Percentiles rank a stretch among this genome's conserved stretches.
Conservation (phyloP, 2,113 vertebrate species). For the Tichodroma muraria region DNA sequence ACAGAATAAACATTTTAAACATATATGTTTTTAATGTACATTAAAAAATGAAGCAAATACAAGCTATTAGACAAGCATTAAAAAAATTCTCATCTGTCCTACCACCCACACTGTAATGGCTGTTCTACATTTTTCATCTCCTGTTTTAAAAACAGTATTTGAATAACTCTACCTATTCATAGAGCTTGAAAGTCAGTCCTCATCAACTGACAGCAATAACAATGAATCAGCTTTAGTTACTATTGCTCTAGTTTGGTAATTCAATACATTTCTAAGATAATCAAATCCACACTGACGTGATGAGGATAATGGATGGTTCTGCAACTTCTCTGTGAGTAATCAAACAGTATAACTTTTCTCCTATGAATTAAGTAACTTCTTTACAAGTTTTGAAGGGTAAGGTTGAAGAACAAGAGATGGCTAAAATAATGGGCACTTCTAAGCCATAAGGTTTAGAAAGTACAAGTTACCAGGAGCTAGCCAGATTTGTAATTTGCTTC, state of each 20-base stretch:
- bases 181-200: conserved; percentile 57
- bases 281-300: conserved; percentile 69
- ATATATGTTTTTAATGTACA: background rate
- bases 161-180: conserved; percentile 53
- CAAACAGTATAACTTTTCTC: conserved; percentile 47
- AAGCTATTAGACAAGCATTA: conserved; percentile 8
- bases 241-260: conserved; percentile 64
- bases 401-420: background rate
- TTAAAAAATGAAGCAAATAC: background rate
- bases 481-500: background rate
- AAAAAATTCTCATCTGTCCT: background rate
- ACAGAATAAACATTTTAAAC: background rate
- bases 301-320: conserved; percentile 62
- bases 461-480: background rate
- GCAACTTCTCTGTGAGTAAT: background rate
- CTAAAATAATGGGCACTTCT: background rate
- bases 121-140: conserved; percentile 45
- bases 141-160: conserved; percentile 56
- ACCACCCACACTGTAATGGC: conserved; percentile 45
- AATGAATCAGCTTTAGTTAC: conserved; percentile 71
- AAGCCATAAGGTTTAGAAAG: background rate
- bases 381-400: background rate
- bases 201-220: conserved; percentile 66
- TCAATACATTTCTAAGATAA: conserved; percentile 69
- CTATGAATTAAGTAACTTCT: conserved; percentile 35